Evolutionary conservation across 2,888 invertebrate species (phyloP), one percentile per base, ranked within the genome.

Genomic region (Syrista parreyssii): DNA sequence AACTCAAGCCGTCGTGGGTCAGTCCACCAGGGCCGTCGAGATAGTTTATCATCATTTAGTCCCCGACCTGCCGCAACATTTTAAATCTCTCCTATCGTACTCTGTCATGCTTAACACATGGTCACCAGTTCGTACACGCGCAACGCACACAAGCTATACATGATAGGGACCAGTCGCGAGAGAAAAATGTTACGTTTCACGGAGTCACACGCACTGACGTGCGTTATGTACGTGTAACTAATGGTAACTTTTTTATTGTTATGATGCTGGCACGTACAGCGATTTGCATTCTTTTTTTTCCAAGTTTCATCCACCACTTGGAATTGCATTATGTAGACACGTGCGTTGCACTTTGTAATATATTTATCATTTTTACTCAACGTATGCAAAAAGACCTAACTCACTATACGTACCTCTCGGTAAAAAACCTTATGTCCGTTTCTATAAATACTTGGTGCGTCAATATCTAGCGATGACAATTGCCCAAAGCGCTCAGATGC

Each of bases 21-120:
- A 88, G 89, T 86, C 87, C 83, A 85, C 85, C 85, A 87, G 87
- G 88, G 85, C 88, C 87, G 86, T 82, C 86, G 86, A 87, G 89
- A 90, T 90, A 90, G 90, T 91, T 91, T 90, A 91, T 91, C 90
- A 91, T 91, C 90, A 87, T 90, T 90, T 90, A 89, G 89, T 86
- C 86, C 84, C 84, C 86, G 89, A 90, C 90, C 91, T 90, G 86
- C 90, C 88, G 87, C 87, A 90, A 91, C 89, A 89, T 90, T 91
- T 91, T 89, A 90, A 91, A 91, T 88, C 89, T 90, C 88, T 88
- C 86, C 88, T 88, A 88, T 89, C 88, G 82, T 84, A 82, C 80
- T 80, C 81, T 84, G 84, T 79, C 79, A 79, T 82, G 69, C 73
- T 75, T 75, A 77, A 68, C 78, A 68, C 75, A 78, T 78, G 79